Conservation (phyloP, 2,113 vertebrate genomes). For the Emydocephalus ijimae region DNA sequence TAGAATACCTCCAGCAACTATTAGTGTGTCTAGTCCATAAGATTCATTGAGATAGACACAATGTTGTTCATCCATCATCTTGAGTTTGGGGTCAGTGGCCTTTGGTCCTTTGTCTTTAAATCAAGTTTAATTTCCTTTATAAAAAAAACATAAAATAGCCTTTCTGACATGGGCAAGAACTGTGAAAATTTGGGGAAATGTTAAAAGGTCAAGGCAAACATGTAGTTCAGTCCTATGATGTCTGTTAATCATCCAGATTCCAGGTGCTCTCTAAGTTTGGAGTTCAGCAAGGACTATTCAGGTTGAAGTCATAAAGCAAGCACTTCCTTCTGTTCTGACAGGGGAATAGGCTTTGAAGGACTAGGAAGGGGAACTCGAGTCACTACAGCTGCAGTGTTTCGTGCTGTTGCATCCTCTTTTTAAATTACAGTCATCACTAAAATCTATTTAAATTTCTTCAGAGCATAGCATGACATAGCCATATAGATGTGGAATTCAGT, state of each 20-base stretch:
- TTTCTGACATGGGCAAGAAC: neutral
- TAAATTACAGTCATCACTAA: neutral
- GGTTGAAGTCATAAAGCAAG: neutral
- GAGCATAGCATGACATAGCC: neutral
- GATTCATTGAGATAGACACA: neutral
- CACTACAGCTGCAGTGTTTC: neutral
- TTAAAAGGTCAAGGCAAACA: slow-evolving; percentile 24
- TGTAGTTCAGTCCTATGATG: neutral
- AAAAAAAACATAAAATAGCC: neutral
- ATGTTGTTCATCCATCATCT: slow-evolving; percentile 29
- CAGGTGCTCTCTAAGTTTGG: neutral
- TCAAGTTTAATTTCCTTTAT: slow-evolving; percentile 28
- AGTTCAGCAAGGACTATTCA: neutral
- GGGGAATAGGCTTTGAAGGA: neutral
- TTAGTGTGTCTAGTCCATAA: neutral
- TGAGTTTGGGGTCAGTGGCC: neutral
- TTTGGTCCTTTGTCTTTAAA: neutral
- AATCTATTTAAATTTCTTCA: neutral
- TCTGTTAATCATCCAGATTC: neutral
- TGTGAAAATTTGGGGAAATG: neutral
- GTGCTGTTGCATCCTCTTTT: neutral
- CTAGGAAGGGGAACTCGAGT: neutral
- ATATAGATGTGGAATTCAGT: neutral
- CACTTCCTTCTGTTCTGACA: slow-evolving; percentile 9
- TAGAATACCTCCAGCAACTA: neutral